Conservation (phyloP, 2,113 vertebrate species). For the Rhynchopsitta pachyrhyncha region DNA sequence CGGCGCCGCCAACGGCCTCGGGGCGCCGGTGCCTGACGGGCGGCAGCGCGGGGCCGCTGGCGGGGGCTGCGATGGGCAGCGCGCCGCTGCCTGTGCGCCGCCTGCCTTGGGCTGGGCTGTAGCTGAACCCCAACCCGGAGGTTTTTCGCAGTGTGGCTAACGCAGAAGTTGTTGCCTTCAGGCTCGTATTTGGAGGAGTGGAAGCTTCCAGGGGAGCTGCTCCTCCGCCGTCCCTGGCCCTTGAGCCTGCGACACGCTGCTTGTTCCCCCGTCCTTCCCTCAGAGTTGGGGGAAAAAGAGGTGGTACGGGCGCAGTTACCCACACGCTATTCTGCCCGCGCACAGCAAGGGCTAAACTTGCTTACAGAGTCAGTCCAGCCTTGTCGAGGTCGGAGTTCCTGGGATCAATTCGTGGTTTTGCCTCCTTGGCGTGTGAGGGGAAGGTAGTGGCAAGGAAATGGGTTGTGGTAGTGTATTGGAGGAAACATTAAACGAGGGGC, state of each 20-base stretch:
- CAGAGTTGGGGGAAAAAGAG: rapidly evolving
- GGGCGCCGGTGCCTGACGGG: too few species aligned
- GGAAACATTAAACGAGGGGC: not conserved
- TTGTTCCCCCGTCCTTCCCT: rapidly evolving
- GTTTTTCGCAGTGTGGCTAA: rapidly evolving
- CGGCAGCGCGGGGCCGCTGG: rapidly evolving
- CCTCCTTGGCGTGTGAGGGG: too few species aligned
- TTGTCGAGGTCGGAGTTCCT: not conserved
- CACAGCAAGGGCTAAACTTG: not conserved
- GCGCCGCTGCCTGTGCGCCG: too few species aligned
- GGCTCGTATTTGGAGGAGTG: rapidly evolving
- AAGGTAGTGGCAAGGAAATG: not conserved
- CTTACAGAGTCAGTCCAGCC: not conserved
- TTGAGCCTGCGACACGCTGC: rapidly evolving
- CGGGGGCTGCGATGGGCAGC: too few species aligned
- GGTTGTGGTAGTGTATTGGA: not conserved
- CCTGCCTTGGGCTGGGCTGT: too few species aligned
- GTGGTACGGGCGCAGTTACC: rapidly evolving
- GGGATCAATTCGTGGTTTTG: rapidly evolving
- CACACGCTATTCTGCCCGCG: rapidly evolving
- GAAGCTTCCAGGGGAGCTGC: not conserved
- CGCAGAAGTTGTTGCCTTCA: rapidly evolving
- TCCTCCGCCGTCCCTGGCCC: not conserved
- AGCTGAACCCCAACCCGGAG: not conserved
- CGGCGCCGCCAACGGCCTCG: rapidly evolving